These are phyloP conservation scores for Teleogryllus occipitalis DNA, from an alignment of 1,140 invertebrate species.

Conservation along the genomic window DNA sequence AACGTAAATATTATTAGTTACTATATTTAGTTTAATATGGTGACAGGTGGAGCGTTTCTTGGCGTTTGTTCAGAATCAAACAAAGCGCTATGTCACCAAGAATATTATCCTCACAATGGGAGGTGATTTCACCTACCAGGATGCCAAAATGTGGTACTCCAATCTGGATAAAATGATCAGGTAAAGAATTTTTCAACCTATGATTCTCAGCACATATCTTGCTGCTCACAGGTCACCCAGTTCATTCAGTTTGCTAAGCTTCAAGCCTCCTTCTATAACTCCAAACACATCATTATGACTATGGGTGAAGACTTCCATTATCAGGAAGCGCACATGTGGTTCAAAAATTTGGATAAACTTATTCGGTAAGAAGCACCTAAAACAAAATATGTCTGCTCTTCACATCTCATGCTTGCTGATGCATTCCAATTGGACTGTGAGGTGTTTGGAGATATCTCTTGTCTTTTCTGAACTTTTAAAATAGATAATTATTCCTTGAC, in stretches of 20 bases:
- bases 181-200: slow-evolving; percentile 6
- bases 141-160: slow-evolving; percentile 50
- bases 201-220: background rate
- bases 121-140: slow-evolving; percentile 53
- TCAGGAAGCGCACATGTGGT: slow-evolving; percentile 75
- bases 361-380: slow-evolving; percentile 55
- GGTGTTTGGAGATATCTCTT: too few species aligned
- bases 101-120: slow-evolving; percentile 58
- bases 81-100: slow-evolving; percentile 32
- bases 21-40: background rate
- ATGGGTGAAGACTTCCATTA: slow-evolving; percentile 94
- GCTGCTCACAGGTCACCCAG: slow-evolving; percentile 16
- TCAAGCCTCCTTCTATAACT: slow-evolving; percentile 30
- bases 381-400: background rate
- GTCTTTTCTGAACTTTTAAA: too few species aligned
- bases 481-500: too few species aligned
- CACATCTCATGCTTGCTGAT: background rate
- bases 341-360: slow-evolving; percentile 79
- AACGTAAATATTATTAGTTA: background rate
- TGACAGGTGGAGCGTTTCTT: slow-evolving; percentile 17
- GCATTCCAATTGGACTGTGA: too few species aligned
- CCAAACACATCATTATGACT: slow-evolving; percentile 60
- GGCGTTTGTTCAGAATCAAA: slow-evolving; percentile 15
- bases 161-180: slow-evolving; percentile 56
- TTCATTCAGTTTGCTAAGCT: slow-evolving; percentile 20